Evolutionary conservation across 1,140 invertebrate species (phyloP), one percentile per base, ranked within the genome.

Genomic region (Drosophila lowei): DNA sequence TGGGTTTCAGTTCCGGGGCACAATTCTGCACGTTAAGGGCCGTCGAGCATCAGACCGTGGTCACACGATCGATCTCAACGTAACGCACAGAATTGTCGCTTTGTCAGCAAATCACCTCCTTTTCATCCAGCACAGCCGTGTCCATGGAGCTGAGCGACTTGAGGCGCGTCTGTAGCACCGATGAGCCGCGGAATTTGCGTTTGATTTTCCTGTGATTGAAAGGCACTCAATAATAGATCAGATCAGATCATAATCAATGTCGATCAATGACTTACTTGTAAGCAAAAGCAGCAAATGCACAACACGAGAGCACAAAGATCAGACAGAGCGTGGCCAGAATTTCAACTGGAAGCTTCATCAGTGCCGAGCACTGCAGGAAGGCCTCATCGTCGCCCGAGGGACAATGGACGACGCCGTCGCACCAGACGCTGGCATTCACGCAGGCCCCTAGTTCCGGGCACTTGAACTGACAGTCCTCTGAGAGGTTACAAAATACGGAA

Each of bases 31-130:
- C 90, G 83, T 88, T 88, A 89, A 28, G 34, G 34, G 67, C 55
- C 63, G 74, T 80, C 55, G 56, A 70, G 61, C 64, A 90, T 96
- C 95, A 97, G 93, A 97, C 96, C 56, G 96, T 97, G 77, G 96
- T 97, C 75, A 97, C 96, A 67, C 96, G 94, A 92, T 97, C 96
- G 70, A 97, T 94, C 93, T 97, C 96, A 88, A 97, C 95, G 92
- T 97, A 97, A 92, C 96, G 95, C 92, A 96, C 96, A 95, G 96
- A 96, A 95, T 95, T 95, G 93, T 97, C 96, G 94, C 94, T 96
- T 93, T 96, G 96, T 97, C 96, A 97, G 96, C 96, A 96, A 94
- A 96, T 96, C 92, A 96, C 95, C 92, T 96, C 96, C 91, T 96
- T 96, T 77, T 96, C 95, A 77, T 96, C 95, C 86, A 96, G 94